phyloP scores from a whole-genome alignment of 1,140 invertebrate genomes.

The Luehdorfia chinensis region DNA sequence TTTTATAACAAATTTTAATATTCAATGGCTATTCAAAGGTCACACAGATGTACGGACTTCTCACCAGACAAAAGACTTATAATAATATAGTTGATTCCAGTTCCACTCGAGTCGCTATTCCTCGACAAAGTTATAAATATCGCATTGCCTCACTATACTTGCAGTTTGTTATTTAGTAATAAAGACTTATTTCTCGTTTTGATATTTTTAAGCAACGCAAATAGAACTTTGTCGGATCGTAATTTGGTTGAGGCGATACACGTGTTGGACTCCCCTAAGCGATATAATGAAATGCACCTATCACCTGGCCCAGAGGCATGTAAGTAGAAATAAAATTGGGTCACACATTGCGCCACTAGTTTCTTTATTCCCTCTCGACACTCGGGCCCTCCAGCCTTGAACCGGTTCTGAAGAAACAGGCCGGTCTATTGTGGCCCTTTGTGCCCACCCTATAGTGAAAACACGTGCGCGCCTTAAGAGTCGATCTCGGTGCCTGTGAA shows the following conservation, averaged over 20 bases:
- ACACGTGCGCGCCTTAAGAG: constrained; percentile 39
- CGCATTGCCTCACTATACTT: background rate
- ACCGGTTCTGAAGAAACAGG: constrained; percentile 42
- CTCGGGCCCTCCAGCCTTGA: constrained; percentile 31
- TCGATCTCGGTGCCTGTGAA: constrained; percentile 9
- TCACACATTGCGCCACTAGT: constrained; percentile 60
- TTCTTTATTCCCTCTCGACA: constrained; percentile 40
- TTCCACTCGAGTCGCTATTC: constrained; percentile 59
- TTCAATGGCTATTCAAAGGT: constrained; percentile 62
- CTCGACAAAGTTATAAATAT: constrained; percentile 31
- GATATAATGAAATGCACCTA: constrained; percentile 52
- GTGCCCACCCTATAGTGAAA: constrained; percentile 30
- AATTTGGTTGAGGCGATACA: constrained; percentile 52
- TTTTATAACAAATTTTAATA: constrained; percentile 22
- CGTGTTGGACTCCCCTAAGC: constrained; percentile 54
- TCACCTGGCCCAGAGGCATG: constrained; percentile 50
- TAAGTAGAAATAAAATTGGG: constrained; percentile 55
- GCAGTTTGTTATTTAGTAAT: constrained; percentile 20
- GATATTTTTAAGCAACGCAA: constrained; percentile 7
- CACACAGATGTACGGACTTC: constrained; percentile 60
- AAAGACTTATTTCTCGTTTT: constrained; percentile 23
- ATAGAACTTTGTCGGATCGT: constrained; percentile 23
- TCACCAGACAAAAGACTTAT: constrained; percentile 50
- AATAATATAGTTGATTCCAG: constrained; percentile 51
- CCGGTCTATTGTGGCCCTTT: constrained; percentile 36